These are phyloP conservation scores for Megalopta genalis DNA, from an alignment of 1,140 invertebrate species.

Conservation along the genomic window DNA sequence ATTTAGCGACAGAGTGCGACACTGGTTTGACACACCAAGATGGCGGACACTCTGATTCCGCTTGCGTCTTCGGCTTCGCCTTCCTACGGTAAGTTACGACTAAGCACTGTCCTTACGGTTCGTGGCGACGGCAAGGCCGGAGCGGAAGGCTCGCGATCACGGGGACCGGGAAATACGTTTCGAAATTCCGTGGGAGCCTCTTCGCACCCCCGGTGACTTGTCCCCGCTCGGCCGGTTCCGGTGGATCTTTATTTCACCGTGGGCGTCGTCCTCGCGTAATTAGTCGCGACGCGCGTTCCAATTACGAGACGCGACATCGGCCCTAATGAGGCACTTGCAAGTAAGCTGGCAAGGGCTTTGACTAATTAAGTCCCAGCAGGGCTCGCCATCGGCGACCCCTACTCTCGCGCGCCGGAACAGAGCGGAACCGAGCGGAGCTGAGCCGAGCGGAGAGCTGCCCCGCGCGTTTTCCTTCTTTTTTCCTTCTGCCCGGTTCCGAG, in stretches of 20 bases:
- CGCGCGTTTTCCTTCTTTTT: constrained; percentile 18
- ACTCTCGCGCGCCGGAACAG: too few species aligned
- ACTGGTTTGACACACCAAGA: too few species aligned
- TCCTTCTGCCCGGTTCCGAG: not conserved
- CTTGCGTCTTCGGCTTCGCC: too few species aligned
- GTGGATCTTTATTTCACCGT: constrained; percentile 49
- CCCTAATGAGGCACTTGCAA: constrained; percentile 72
- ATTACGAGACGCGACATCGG: constrained; percentile 67
- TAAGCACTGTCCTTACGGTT: too few species aligned
- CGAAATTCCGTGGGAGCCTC: constrained; percentile 21
- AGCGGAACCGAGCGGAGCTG: too few species aligned
- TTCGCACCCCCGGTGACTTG: not conserved
- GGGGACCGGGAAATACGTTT: constrained; percentile 8
- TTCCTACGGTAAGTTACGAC: too few species aligned
- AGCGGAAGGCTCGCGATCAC: not conserved
- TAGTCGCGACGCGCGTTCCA: constrained; percentile 66
- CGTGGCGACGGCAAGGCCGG: too few species aligned
- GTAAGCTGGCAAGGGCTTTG: constrained; percentile 68
- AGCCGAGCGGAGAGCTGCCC: not conserved
- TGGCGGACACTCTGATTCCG: too few species aligned
- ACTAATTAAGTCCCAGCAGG: constrained; percentile 70
- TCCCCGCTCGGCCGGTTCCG: not conserved
- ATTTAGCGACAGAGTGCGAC: too few species aligned
- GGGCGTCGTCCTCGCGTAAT: constrained; percentile 59
- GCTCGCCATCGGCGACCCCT: constrained; percentile 44